phyloP scores from a whole-genome alignment of 2,113 vertebrate genomes.

The Sprattus sprattus region DNA sequence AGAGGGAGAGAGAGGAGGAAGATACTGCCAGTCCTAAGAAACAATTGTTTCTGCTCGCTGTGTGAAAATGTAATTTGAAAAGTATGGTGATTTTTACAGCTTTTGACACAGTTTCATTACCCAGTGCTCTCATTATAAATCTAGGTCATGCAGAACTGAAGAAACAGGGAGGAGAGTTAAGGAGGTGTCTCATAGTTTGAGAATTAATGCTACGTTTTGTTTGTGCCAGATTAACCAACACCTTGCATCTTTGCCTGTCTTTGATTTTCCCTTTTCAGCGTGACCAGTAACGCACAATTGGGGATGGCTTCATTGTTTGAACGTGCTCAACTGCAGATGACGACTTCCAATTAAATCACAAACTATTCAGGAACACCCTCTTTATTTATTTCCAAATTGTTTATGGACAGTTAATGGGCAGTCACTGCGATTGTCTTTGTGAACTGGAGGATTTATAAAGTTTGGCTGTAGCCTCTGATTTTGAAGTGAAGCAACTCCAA shows the following conservation, averaged over 20 bases:
- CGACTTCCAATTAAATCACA: conserved; percentile 28
- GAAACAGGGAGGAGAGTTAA: conserved; percentile 13
- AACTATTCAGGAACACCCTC: conserved; percentile 16
- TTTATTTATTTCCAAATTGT: conserved; percentile 26
- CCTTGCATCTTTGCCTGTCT: conserved; percentile 21
- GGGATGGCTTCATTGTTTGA: conserved; percentile 42
- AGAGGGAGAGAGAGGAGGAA: background rate
- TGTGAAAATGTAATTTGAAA: conserved; percentile 11
- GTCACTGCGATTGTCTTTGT: background rate
- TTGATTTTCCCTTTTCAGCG: conserved; percentile 39
- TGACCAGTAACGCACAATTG: conserved; percentile 24
- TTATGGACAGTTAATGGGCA: background rate
- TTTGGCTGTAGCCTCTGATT: background rate
- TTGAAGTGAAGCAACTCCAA: background rate
- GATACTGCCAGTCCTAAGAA: background rate
- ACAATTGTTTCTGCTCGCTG: too few species aligned
- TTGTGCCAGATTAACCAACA: conserved; percentile 24
- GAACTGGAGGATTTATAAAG: background rate
- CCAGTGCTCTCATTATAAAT: conserved; percentile 49
- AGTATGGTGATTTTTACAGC: conserved; percentile 38
- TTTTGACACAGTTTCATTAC: conserved; percentile 43
- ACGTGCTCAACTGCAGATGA: conserved; percentile 37
- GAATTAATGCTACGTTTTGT: conserved; percentile 20
- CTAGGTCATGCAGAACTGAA: conserved; percentile 44
- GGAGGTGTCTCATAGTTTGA: conserved; percentile 31